These are phyloP conservation scores for Dendrolimus punctatus DNA, from an alignment of 1,140 invertebrate species.

Conservation along the genomic window DNA sequence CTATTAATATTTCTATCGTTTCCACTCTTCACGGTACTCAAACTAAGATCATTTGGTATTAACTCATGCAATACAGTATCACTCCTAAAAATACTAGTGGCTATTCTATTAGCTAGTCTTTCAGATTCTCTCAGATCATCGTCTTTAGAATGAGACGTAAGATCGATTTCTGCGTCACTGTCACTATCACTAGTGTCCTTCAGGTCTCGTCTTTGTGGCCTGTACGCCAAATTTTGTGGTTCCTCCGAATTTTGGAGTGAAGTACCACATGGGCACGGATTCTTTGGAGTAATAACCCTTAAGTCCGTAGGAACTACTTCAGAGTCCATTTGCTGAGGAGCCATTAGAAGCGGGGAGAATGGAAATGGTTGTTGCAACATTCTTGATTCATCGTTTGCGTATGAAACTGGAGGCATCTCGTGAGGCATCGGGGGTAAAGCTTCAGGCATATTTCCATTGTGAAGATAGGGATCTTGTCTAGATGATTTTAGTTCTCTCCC, in stretches of 20 bases:
- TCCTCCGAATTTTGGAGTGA: slow-evolving; percentile 36
- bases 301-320: slow-evolving; percentile 60
- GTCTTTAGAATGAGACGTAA: slow-evolving; percentile 66
- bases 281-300: slow-evolving; percentile 42
- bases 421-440: slow-evolving; percentile 10
- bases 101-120: slow-evolving; percentile 55
- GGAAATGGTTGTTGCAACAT: slow-evolving; percentile 50
- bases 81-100: slow-evolving; percentile 57
- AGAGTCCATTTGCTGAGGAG: slow-evolving; percentile 32
- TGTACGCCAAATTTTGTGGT: slow-evolving; percentile 51
- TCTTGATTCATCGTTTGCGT: slow-evolving; percentile 38
- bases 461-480: slow-evolving; percentile 40
- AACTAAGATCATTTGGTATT: slow-evolving; percentile 66
- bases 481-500: slow-evolving; percentile 47
- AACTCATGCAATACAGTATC: slow-evolving; percentile 61
- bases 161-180: slow-evolving; percentile 67
- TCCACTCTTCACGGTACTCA: slow-evolving; percentile 38
- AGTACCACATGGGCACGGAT: slow-evolving; percentile 43
- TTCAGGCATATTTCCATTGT: slow-evolving; percentile 30
- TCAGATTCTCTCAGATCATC: slow-evolving; percentile 63
- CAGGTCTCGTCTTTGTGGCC: slow-evolving; percentile 34
- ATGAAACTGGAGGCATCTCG: slow-evolving; percentile 27
- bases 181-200: slow-evolving; percentile 49
- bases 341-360: slow-evolving; percentile 47
- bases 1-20: slow-evolving; percentile 34